Evolutionary conservation across 2,797 vertebrate species (phyloP), one percentile per base, ranked within the genome.

Genomic region (Threskiornis aethiopicus): DNA sequence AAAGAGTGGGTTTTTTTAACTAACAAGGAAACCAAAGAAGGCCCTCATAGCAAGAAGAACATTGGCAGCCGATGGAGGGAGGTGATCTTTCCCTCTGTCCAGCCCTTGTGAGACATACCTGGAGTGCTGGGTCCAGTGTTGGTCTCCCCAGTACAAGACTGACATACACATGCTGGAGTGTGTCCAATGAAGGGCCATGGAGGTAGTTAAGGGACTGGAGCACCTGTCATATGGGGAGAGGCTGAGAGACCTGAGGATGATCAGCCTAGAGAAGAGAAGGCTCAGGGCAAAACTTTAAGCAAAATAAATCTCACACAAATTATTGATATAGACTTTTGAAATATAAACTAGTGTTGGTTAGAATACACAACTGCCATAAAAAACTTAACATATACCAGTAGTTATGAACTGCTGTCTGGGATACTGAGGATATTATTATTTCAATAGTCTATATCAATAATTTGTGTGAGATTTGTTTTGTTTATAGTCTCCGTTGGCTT

Each of bases 1-100:
- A 81, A 85, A 67, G 16, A 13, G 8, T 52, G 9, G 6, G 0
- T 0, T 8, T 54, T 62, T 80, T 69, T 11, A 19, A 47, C 29
- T 71, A 72, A 81, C 6, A 71, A 73, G 19, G 25, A 87, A 91
- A 70, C 6, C 21, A 67, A 58, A 9, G 39, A 18, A 6, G 6
- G 9, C 6, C 2, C 6, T 39, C 1, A 2, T 2, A 10, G 10
- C 24, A 67, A 69, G 52, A 90, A 54, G 4, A 57, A 2, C 3
- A 1, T 4, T 67, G 61, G 10, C 31, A 73, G 42, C 42, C 73
- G n/a, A 15, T 2, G 11, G 24, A 54, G 13, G 7, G 39, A 35
- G 10, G 2, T 46, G 41, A 67, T 59, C 67, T 47, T 55, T 66
- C 35, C 6, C 4, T 31, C 62, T 57, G 4, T 25, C n/a, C n/a